Conservation (phyloP, 2,113 vertebrate genomes). For the Pseudopipra pipra region DNA sequence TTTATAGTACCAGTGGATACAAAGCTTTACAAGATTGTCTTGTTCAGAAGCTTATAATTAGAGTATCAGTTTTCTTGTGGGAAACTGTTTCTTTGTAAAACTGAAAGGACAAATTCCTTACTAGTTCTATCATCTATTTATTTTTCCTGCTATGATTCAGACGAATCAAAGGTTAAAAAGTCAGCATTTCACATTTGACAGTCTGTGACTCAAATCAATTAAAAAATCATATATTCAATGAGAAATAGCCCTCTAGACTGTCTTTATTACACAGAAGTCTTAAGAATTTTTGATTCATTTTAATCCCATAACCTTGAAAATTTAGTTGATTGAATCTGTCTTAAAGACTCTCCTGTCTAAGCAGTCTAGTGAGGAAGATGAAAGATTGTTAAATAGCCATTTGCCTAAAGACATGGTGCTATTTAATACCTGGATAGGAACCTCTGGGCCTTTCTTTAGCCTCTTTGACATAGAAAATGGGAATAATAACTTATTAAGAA, state of each 20-base stretch:
- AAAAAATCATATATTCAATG: neutral
- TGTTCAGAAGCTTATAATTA: constrained; percentile 53
- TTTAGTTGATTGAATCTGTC: neutral
- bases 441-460: neutral
- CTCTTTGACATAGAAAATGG: neutral
- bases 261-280: neutral
- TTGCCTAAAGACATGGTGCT: neutral
- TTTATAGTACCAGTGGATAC: neutral
- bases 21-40: constrained; percentile 47
- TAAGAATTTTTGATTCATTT: neutral
- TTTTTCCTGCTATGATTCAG: constrained; percentile 49
- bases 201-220: neutral
- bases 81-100: constrained; percentile 50
- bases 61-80: constrained; percentile 49
- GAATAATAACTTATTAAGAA: neutral
- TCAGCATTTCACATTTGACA: neutral
- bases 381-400: neutral
- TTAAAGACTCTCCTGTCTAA: constrained; percentile 12
- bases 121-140: constrained; percentile 24
- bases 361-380: neutral
- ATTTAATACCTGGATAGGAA: neutral
- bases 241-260: neutral
- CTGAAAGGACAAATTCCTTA: constrained; percentile 53
- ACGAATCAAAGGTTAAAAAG: constrained; percentile 23
- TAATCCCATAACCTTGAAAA: neutral